Conservation (phyloP, 2,113 vertebrate species). For the Dipodomys spectabilis region DNA sequence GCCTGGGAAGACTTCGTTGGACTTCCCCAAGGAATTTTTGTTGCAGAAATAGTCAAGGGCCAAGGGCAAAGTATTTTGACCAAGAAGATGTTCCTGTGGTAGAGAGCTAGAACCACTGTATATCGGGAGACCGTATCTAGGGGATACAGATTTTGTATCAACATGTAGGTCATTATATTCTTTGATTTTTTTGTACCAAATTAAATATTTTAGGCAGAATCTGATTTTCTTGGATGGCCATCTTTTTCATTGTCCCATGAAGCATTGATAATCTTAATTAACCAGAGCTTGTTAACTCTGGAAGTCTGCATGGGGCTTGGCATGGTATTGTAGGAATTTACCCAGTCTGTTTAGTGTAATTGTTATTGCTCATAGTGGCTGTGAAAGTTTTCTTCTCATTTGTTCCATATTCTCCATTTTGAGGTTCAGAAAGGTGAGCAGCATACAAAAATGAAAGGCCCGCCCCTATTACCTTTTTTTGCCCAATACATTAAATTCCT, state of each 20-base stretch:
- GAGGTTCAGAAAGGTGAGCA: not conserved
- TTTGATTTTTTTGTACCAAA: slow-evolving; percentile 20
- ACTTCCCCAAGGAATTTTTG: slow-evolving; percentile 15
- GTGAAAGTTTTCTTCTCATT: not conserved
- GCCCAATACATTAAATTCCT: not conserved
- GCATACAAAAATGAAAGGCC: not conserved
- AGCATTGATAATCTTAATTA: not conserved
- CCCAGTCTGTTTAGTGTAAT: not conserved
- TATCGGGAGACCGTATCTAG: not conserved
- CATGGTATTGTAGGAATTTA: not conserved
- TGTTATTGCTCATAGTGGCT: not conserved
- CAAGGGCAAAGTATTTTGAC: not conserved
- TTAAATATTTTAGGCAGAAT: slow-evolving; percentile 11
- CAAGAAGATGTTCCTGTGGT: not conserved
- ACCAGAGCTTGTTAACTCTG: not conserved
- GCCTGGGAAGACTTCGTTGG: slow-evolving; percentile 37
- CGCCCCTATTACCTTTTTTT: not conserved
- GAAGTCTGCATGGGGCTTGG: not conserved
- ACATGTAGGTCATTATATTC: not conserved
- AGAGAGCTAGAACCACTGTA: not conserved
- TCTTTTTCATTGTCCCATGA: not conserved
- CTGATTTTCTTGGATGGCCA: slow-evolving; percentile 41
- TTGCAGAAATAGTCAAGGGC: slow-evolving; percentile 7
- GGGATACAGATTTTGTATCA: not conserved
- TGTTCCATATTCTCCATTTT: slow-evolving; percentile 10